phyloP scores from a whole-genome alignment of 2,888 invertebrate genomes.

The Augochlorella aurata region DNA sequence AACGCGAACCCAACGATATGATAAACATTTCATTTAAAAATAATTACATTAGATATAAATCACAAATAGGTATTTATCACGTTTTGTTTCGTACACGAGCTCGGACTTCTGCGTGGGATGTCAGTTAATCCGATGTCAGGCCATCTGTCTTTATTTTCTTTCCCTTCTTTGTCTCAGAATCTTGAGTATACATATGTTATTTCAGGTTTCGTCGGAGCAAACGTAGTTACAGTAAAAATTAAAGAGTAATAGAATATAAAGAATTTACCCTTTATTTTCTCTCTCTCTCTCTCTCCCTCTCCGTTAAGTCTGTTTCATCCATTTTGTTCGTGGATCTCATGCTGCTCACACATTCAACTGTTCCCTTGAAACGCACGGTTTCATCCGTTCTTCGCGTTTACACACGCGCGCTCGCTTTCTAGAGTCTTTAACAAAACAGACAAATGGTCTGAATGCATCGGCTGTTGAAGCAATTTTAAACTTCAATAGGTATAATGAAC shows the following conservation, averaged over 20 bases:
- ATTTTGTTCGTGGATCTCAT: not conserved
- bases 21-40: not conserved
- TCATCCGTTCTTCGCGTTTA: not conserved
- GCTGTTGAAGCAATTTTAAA: conserved; percentile 8
- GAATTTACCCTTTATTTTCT: no score
- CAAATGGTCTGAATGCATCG: conserved; percentile 6
- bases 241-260: not conserved
- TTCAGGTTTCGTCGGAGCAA: not conserved
- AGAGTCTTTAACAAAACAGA: conserved; percentile 2
- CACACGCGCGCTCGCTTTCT: not conserved
- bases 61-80: not conserved
- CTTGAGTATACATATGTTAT: not conserved
- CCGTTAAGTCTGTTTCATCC: not conserved
- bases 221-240: not conserved
- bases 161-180: not conserved
- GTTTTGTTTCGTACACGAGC: not conserved
- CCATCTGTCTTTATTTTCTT: not conserved
- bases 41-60: not conserved
- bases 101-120: not conserved
- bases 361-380: conserved; percentile 2
- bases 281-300: not conserved
- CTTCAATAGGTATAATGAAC: conserved; percentile 2
- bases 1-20: not conserved
- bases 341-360: not conserved
- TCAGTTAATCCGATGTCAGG: not conserved